These are phyloP conservation scores for Scaptomyza hsui DNA, from an alignment of 1,140 invertebrate species.

Conservation along the genomic window DNA sequence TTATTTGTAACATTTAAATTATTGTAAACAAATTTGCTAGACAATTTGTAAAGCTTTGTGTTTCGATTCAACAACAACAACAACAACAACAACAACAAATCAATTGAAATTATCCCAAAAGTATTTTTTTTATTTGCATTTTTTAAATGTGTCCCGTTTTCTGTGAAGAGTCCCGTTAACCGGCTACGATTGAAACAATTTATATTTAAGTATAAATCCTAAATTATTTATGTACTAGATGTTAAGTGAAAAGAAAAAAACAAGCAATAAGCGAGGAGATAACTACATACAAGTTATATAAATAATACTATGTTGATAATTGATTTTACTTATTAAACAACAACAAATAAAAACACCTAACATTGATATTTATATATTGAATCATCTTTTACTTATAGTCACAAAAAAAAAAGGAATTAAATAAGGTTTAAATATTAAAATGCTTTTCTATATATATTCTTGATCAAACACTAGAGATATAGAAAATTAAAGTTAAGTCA, in stretches of 20 bases:
- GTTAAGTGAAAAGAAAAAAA: slow-evolving; percentile 43
- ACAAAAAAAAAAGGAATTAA: too few relatives aligned
- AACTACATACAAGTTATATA: slow-evolving; percentile 29
- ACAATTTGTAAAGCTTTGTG: slow-evolving; percentile 18
- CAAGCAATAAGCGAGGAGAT: slow-evolving; percentile 32
- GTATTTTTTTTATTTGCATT: slow-evolving; percentile 56
- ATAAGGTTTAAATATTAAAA: too few relatives aligned
- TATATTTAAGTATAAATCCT: slow-evolving; percentile 37
- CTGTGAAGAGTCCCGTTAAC: slow-evolving; percentile 16
- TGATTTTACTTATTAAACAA: slow-evolving; percentile 24
- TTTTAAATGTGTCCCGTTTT: slow-evolving; percentile 31
- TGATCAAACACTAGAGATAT: too few relatives aligned
- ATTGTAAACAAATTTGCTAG: slow-evolving; percentile 33
- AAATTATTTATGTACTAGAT: slow-evolving; percentile 72
- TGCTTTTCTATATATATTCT: too few relatives aligned
- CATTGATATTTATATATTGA: slow-evolving; percentile 21
- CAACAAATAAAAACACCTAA: slow-evolving; percentile 14
- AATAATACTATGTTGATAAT: slow-evolving; percentile 21
- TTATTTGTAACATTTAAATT: slow-evolving; percentile 51
- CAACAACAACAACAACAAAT: slow-evolving; percentile 13
- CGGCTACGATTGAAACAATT: slow-evolving; percentile 36
- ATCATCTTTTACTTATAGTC: too few relatives aligned
- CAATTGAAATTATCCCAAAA: slow-evolving; percentile 70
- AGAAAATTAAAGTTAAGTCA: too few relatives aligned
- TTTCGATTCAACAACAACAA: slow-evolving; percentile 45